These are phyloP conservation scores for Alligator mississippiensis DNA, from an alignment of 2,113 vertebrate genomes.

Conservation along the genomic window DNA sequence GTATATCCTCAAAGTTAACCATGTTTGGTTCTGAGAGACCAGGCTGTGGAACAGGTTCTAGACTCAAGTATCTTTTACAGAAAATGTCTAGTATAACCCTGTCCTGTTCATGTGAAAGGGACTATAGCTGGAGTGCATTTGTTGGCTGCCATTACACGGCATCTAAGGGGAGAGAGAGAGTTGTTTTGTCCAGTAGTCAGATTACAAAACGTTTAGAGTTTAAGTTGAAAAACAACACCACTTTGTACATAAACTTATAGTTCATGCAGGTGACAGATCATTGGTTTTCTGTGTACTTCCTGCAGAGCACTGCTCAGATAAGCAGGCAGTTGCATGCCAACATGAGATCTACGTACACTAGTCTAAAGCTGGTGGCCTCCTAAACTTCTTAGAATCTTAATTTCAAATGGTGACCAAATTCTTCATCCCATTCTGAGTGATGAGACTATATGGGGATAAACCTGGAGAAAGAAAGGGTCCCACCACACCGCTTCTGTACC, in stretches of 20 bases:
- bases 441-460: background rate
- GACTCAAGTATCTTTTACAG: background rate
- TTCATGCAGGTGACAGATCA: background rate
- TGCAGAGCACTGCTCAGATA: background rate
- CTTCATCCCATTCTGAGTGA: background rate
- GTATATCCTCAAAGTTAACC: background rate
- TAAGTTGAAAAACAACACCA: background rate
- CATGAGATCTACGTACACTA: background rate
- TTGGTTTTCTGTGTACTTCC: rapidly evolving
- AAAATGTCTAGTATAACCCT: background rate
- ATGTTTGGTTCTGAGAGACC: rapidly evolving
- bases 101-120: background rate
- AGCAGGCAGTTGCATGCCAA: background rate
- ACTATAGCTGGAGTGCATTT: background rate
- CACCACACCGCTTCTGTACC: background rate
- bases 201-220: rapidly evolving
- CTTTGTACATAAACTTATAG: background rate
- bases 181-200: background rate
- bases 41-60: background rate
- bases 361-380: background rate
- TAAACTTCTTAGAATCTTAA: background rate
- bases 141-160: background rate
- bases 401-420: background rate
- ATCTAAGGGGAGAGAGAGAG: background rate
- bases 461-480: background rate